phyloP scores from a whole-genome alignment of 2,888 invertebrate species.

The Kryphioiulus occultus region DNA sequence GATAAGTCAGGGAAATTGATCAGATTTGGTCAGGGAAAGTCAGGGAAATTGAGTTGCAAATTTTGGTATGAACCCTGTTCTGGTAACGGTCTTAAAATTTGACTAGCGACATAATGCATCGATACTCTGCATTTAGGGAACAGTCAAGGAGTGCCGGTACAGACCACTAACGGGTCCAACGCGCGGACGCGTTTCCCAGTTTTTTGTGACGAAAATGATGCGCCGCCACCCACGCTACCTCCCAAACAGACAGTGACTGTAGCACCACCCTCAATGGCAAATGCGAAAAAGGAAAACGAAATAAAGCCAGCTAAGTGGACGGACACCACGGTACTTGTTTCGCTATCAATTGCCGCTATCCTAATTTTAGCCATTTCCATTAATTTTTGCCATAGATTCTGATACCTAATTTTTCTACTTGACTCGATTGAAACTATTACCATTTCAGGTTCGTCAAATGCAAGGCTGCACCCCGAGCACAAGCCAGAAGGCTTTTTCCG shows the following conservation, averaged over 20 bases:
- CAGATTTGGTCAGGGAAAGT: too few species aligned
- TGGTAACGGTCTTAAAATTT: too few species aligned
- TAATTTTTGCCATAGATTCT: too few species aligned
- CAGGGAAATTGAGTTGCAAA: too few species aligned
- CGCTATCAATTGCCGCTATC: too few species aligned
- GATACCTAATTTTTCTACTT: background rate
- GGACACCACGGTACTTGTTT: too few species aligned
- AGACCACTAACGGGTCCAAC: background rate
- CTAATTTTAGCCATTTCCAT: too few species aligned
- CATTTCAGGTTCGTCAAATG: background rate
- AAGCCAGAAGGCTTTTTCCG: background rate
- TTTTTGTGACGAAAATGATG: background rate
- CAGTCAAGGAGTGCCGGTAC: background rate
- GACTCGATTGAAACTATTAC: background rate
- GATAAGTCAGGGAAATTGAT: too few species aligned
- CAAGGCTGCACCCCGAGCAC: background rate
- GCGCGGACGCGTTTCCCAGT: background rate
- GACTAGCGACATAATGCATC: too few species aligned
- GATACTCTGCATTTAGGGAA: too few species aligned
- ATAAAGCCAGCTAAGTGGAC: slow-evolving; percentile 42
- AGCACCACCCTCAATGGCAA: background rate
- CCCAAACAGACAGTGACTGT: background rate
- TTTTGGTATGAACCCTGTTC: too few species aligned
- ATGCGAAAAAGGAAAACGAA: slow-evolving; percentile 48
- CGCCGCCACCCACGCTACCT: background rate